Evolutionary conservation across 2,113 vertebrate species (phyloP).

Genomic region (Python bivittatus): DNA sequence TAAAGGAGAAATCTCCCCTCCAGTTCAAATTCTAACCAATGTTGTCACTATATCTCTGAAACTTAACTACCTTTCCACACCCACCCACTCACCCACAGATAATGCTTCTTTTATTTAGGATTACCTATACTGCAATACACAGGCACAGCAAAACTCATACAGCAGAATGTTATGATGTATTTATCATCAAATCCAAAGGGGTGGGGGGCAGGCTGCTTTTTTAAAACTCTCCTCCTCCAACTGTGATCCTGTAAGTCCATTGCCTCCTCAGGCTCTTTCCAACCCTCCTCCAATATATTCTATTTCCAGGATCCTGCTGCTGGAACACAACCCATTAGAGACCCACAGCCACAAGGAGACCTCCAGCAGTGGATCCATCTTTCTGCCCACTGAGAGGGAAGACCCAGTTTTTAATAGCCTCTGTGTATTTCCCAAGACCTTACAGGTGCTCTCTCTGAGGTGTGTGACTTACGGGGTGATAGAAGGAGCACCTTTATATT

Average conservation of each 20-base stretch:
- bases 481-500: not conserved
- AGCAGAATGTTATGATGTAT: not conserved
- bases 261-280: not conserved
- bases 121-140: not conserved
- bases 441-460: not conserved
- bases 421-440: too few relatives aligned
- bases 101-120: not conserved
- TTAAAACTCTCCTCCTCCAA: not conserved
- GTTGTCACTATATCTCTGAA: not conserved
- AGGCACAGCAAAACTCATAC: not conserved
- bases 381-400: not conserved
- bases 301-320: too few relatives aligned
- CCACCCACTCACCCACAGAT: not conserved
- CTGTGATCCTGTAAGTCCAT: not conserved
- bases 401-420: not conserved
- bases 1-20: too few relatives aligned
- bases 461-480: not conserved
- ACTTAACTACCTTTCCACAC: not conserved
- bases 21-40: not conserved
- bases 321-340: too few relatives aligned
- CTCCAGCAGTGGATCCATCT: not conserved
- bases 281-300: not conserved
- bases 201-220: not conserved
- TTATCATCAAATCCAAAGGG: not conserved
- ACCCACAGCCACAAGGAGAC: not conserved